Base-by-base conservation (phyloP, 1,140 invertebrate species). In the Drosophila pseudoobscura region DNA sequence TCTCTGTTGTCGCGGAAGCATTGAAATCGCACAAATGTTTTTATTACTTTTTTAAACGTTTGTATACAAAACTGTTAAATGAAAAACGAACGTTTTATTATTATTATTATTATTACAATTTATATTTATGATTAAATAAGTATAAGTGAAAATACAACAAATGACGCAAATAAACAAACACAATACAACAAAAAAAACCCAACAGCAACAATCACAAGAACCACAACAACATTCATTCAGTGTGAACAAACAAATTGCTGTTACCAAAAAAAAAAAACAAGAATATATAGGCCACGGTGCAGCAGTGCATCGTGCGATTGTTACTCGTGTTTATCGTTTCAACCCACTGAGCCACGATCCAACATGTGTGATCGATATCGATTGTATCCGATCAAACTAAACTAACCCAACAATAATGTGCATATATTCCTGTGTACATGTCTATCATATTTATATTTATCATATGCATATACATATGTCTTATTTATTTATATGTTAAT, bases 131-230 rank as follows among this genome's bases (percentile, higher is more conserved):
- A 85, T 78, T 69, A 65, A 54, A 79, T 87, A 87, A 82, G 79
- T 77, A 85, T 85, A 84, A 84, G 80, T 84, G 78, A 87, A 70
- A 59, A 41, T 61, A 75, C 31, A 53, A 60, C 54, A 64, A 76
- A 87, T 78, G 77, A 87, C 75, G 78, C 78, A 88, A 88, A 87
- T 87, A 87, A 87, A 87, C 84, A 88, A 78, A 85, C 83, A 61
- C 82, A 85, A 69, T 75, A 75, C 62, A 72, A 74, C 54, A 82
- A 57, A 54, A 57, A 68, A 58, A 71, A 61, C 47, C 15, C 47
- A 39, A 51, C 31, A 70, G 65, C 35, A 39, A 1, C 35, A 39
- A 4, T 39, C 11, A 39, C 35, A 39, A 39, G 9, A 3, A 61
- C 56, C 60, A 46, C 46, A 61, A 56, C 13, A 66, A 74, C 59